Percentiles rank a stretch among this genome's conserved stretches.
These are phyloP conservation scores for Brenthis daphne DNA, from an alignment of 2,888 invertebrate genomes.

Conservation along the genomic window DNA sequence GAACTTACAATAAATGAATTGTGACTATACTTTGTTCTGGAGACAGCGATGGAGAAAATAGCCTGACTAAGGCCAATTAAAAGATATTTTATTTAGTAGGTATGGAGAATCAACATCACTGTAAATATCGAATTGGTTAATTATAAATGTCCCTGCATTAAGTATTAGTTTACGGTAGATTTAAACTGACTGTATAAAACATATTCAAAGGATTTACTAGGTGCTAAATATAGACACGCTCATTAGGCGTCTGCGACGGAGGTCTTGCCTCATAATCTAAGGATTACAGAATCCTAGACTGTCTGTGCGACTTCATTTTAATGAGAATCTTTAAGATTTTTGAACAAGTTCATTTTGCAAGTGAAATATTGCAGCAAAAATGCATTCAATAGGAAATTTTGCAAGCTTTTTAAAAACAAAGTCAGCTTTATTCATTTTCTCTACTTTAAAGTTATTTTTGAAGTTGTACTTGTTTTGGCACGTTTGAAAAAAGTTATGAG, in stretches of 20 bases:
- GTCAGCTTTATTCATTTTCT: too few relatives aligned
- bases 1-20: too few relatives aligned
- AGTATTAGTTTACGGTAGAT: background rate
- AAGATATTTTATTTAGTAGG: too few relatives aligned
- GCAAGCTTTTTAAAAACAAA: background rate
- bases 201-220: conserved; percentile 16
- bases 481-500: too few relatives aligned
- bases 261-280: conserved; percentile 20
- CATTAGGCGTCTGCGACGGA: conserved; percentile 26
- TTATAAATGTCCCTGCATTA: background rate
- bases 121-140: background rate
- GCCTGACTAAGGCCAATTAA: too few relatives aligned
- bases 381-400: background rate
- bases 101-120: too few relatives aligned
- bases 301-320: conserved; percentile 5
- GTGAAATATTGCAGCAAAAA: background rate
- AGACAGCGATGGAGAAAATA: too few relatives aligned
- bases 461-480: too few relatives aligned
- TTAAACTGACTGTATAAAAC: background rate
- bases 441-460: too few relatives aligned
- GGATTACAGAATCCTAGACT: conserved; percentile 20
- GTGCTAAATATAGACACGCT: conserved; percentile 11
- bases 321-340: background rate
- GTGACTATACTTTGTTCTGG: too few relatives aligned
- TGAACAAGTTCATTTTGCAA: background rate